Conservation (phyloP, 1,140 invertebrate species). For the Orius insidiosus region DNA sequence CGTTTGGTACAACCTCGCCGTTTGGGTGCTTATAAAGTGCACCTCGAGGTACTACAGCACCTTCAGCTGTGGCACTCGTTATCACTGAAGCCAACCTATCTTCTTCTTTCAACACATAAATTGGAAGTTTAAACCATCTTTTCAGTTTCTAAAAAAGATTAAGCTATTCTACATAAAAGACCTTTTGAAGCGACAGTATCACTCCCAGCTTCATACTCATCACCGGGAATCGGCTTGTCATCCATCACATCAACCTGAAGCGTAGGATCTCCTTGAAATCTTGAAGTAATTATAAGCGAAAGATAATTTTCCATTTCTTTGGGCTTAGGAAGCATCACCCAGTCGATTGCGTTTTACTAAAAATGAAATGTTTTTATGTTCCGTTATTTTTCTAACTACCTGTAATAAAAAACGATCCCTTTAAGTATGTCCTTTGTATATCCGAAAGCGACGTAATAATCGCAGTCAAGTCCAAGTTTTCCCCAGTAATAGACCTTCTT, state of each 20-base stretch:
- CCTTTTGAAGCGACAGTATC: neutral
- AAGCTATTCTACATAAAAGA: neutral
- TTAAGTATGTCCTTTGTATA: constrained; percentile 44
- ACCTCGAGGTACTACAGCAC: constrained; percentile 48
- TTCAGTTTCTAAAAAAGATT: neutral
- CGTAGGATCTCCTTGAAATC: constrained; percentile 37
- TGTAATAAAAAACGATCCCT: constrained; percentile 49
- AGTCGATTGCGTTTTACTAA: constrained; percentile 45
- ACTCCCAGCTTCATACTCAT: neutral
- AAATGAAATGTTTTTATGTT: too few relatives aligned
- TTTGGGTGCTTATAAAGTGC: constrained; percentile 45
- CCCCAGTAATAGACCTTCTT: constrained; percentile 55
- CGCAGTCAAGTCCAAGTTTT: constrained; percentile 38
- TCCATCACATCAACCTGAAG: constrained; percentile 29
- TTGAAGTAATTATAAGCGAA: constrained; percentile 31
- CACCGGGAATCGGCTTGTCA: constrained; percentile 10
- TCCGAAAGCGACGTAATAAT: constrained; percentile 59
- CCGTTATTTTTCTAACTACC: too few relatives aligned
- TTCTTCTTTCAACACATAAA: constrained; percentile 45
- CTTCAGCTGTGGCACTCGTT: constrained; percentile 46
- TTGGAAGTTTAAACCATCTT: constrained; percentile 7
- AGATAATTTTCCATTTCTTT: constrained; percentile 38
- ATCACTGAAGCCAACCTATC: constrained; percentile 49
- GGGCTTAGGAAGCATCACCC: constrained; percentile 44
- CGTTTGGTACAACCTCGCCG: constrained; percentile 44